Conservation (phyloP, 2,797 vertebrate species). For the Lacerta agilis region DNA sequence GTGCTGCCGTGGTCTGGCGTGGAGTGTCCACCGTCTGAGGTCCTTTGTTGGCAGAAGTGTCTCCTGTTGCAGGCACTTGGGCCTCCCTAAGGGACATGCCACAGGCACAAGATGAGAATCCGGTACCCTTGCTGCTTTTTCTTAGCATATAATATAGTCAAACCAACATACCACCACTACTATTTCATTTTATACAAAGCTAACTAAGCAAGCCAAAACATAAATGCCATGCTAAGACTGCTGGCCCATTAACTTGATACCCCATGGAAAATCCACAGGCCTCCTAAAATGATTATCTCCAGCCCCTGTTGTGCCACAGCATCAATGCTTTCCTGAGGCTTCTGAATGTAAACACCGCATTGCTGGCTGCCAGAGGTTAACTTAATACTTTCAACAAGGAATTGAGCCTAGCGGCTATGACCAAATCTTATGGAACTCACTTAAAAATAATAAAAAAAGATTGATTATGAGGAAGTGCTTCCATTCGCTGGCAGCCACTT, state of each 20-base stretch:
- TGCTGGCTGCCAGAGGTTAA: neutral
- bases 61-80: conserved; percentile 43
- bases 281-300: neutral
- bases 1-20: conserved; percentile 17
- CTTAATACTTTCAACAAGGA: neutral
- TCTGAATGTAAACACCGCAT: neutral
- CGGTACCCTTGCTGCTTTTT: neutral
- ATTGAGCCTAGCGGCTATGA: neutral
- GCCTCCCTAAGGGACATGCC: conserved; percentile 53
- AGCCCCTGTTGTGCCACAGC: neutral
- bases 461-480: too few species aligned
- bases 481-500: too few species aligned
- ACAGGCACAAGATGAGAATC: conserved; percentile 23
- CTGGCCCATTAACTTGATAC: neutral
- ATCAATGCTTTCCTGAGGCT: neutral
- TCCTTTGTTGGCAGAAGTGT: conserved; percentile 38
- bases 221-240: neutral
- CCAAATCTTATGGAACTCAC: neutral
- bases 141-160: neutral
- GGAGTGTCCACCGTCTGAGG: conserved; percentile 1
- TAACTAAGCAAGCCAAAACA: neutral
- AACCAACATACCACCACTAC: neutral
- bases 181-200: neutral
- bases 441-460: too few species aligned
- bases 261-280: neutral